Evolutionary conservation across 2,113 vertebrate species (phyloP), one percentile per base, ranked within the genome.

Genomic region (Bombycilla garrulus): DNA sequence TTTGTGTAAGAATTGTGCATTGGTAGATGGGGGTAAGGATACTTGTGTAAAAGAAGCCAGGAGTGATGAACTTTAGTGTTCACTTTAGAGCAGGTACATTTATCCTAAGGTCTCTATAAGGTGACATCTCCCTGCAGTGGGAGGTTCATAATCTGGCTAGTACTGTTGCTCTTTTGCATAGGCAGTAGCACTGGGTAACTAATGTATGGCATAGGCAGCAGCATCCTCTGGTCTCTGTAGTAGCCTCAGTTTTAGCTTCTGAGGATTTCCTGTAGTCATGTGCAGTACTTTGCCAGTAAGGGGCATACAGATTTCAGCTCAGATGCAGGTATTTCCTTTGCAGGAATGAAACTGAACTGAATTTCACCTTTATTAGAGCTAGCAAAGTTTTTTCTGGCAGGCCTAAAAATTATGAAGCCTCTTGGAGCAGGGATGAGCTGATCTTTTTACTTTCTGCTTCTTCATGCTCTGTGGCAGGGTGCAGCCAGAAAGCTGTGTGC

Each of bases 221-320:
- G 38, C 64, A 44, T 11, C 28, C 31, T 80, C 71, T 29, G 21
- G 71, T 93, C 28, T 86, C 42, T 38, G 45, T 3, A 50, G 56
- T 44, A 91, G 31, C 44, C 85, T 33, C 22, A 16, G 18, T 28
- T 84, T 11, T 24, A 71, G 47, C 36, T 89, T 81, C 38, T 71
- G 31, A 65, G 72, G 47, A 44, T 48, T 48, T 78, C 29, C 42
- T 58, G 0, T 35, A 53, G 33, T 65, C 11, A 33, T 0, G 0
- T 50, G 47, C 36, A 70, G 2, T 77, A 35, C 25, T 85, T 67
- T 7, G n/a, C 31, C 5, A 16, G 9, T 40, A 22, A 90, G 65
- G 26, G 21, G 15, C n/a, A 9, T 14, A 12, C 8, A 57, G 26
- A 36, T 36, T 24, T 76, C n/a, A 80, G 48, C 25, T 90, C 36